Base-by-base conservation (phyloP, 1,140 invertebrate genomes). In the Hesperophylax magnus region DNA sequence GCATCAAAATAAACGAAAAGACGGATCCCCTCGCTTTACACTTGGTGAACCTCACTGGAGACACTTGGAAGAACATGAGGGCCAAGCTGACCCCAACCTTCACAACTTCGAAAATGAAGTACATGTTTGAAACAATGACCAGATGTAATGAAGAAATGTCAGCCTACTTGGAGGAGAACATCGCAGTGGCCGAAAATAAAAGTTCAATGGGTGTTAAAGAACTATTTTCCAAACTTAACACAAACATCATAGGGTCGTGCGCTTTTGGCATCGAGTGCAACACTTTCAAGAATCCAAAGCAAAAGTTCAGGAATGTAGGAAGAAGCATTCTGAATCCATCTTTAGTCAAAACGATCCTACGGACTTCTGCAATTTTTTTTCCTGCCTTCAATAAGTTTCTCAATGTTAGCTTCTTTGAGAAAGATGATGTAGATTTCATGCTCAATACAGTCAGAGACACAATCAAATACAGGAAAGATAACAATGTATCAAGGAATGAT, bases 211-310 rank as follows among this genome's bases (percentile, higher is more conserved):
- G 88, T 87, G 5, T 91, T 89, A 83, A 89, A 17, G 91, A 94
- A 17, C 80, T 93, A 2, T 90, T 92, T 60, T 90, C 90, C 0
- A 90, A 91, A 65, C 93, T 91, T 81, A 91, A 92, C 0, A 93
- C 92, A 54, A 93, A 94, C 85, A 90, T 93, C 0, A 93, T 94
- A 27, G 92, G 91, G 0, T 91, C 87, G 24, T 91, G 92, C 47
- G 92, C 92, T 5, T 93, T 93, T 85, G 93, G 93, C 0, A 88
- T 94, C 7, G 89, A 93, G 22, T 91, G 92, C 78, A 91, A 92
- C 60, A 89, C 91, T 15, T 89, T 93, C n/a, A 86, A 88, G 77
- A 88, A 93, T 85, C 87, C 90, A 0, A 85, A 92, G 53, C 89
- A 90, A 0, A 90, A 92, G 84, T 93, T 94, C 82, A 84, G 88